A percentile compares a stretch with the other conserved stretches of the same genome.
Conservation (phyloP, 2,888 invertebrate genomes). For the Nemotelus pantherinus region DNA sequence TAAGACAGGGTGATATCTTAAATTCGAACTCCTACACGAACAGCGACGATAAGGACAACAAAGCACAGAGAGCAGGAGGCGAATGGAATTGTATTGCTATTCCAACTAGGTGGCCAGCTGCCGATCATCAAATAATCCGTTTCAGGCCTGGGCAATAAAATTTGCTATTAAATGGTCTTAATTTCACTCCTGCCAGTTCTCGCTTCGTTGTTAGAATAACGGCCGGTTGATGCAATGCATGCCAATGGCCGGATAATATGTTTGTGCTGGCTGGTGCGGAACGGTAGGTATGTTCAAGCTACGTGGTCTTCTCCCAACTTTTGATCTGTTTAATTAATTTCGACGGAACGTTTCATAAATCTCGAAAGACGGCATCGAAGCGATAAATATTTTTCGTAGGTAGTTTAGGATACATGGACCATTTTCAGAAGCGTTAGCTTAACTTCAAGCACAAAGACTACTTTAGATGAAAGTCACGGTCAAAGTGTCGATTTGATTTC, state of each 20-base stretch:
- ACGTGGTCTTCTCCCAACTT: neutral
- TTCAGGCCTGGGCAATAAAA: neutral
- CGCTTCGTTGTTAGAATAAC: neutral
- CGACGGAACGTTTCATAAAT: slow-evolving; percentile 19
- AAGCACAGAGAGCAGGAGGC: neutral
- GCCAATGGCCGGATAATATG: neutral
- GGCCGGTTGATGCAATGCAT: slow-evolving; percentile 11
- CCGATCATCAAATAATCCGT: slow-evolving; percentile 1
- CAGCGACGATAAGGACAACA: neutral
- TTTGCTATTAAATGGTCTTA: slow-evolving; percentile 1
- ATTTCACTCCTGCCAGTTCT: neutral
- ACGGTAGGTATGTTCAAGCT: neutral
- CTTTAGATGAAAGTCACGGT: too few species aligned
- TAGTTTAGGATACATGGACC: too few species aligned
- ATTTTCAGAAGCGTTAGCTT: too few species aligned
- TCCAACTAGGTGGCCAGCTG: neutral
- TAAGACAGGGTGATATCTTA: too few species aligned
- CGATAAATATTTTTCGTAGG: too few species aligned
- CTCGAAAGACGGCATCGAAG: neutral
- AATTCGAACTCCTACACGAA: too few species aligned
- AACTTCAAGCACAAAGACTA: too few species aligned
- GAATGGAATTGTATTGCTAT: slow-evolving; percentile 3
- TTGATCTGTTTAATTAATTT: slow-evolving; percentile 31
- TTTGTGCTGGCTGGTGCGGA: neutral
- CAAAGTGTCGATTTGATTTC: too few species aligned